Conservation (phyloP, 2,888 invertebrate species). For the Apamea anceps region DNA sequence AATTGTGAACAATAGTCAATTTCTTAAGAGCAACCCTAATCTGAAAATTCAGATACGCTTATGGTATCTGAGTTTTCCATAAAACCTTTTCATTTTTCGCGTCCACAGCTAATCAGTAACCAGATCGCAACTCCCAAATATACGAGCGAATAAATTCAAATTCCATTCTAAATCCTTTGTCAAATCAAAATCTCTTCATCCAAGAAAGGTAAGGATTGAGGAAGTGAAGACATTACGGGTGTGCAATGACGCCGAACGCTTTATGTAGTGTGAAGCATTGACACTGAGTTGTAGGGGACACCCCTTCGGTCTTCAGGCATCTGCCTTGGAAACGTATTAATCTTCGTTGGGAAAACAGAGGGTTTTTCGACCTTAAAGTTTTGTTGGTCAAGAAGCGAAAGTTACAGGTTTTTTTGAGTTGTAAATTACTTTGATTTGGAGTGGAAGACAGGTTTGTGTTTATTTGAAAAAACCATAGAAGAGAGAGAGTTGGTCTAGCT, state of each 20-base stretch:
- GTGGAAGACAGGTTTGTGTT: neutral
- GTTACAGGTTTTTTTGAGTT: constrained; percentile 54
- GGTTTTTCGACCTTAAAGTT: constrained; percentile 65
- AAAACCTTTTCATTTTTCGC: neutral
- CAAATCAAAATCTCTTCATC: constrained; percentile 68
- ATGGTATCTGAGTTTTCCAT: neutral
- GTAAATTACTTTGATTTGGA: constrained; percentile 37
- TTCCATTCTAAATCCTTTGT: constrained; percentile 63
- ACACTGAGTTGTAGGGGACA: constrained; percentile 72
- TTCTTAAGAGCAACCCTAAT: neutral
- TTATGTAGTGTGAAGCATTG: constrained; percentile 88
- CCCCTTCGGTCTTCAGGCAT: constrained; percentile 74
- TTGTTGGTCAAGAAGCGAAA: constrained; percentile 55
- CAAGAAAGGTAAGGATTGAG: constrained; percentile 66
- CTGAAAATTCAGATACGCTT: neutral
- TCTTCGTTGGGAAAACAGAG: constrained; percentile 55
- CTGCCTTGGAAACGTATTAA: constrained; percentile 70
- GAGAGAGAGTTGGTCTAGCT: neutral
- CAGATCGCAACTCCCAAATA: constrained; percentile 35
- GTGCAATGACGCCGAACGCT: constrained; percentile 84
- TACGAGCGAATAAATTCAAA: constrained; percentile 60
- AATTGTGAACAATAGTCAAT: neutral
- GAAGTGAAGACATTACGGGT: constrained; percentile 73
- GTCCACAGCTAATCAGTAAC: constrained; percentile 42
- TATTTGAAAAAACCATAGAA: neutral